Evolutionary conservation across 2,888 invertebrate genomes (phyloP).

Genomic region (Eurois occulta): DNA sequence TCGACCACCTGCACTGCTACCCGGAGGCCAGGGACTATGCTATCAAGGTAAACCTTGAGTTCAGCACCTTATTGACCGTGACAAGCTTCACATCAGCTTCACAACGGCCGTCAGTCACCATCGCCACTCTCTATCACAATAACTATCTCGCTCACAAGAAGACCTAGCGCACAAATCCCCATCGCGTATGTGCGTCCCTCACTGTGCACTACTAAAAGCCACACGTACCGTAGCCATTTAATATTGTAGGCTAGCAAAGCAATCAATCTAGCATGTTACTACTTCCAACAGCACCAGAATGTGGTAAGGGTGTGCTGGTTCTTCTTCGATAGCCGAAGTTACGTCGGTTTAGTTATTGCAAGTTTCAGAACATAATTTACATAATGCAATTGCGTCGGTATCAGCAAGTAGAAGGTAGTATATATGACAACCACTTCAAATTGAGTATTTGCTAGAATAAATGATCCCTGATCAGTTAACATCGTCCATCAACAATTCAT

Average conservation of each 20-base stretch:
- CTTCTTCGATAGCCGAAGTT: too few species aligned
- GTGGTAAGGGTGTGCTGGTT: neutral
- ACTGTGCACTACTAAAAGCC: neutral
- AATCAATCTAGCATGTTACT: neutral
- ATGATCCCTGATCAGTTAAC: neutral
- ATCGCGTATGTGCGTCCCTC: neutral
- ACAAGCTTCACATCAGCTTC: neutral
- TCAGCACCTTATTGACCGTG: neutral
- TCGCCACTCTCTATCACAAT: neutral
- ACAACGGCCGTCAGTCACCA: neutral
- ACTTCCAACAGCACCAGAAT: neutral
- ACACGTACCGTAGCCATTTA: neutral
- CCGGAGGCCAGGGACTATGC: conserved; percentile 94
- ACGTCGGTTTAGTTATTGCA: too few species aligned
- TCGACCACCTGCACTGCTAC: conserved; percentile 93
- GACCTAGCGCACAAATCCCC: neutral
- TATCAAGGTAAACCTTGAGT: conserved; percentile 90
- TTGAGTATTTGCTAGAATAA: neutral
- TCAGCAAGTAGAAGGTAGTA: neutral
- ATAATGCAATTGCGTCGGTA: neutral
- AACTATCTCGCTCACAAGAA: too few species aligned
- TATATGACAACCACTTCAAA: neutral
- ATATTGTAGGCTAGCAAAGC: neutral
- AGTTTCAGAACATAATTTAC: too few species aligned
- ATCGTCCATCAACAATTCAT: neutral